Conservation (phyloP, 2,888 invertebrate genomes). For the Brenthis hecate region DNA sequence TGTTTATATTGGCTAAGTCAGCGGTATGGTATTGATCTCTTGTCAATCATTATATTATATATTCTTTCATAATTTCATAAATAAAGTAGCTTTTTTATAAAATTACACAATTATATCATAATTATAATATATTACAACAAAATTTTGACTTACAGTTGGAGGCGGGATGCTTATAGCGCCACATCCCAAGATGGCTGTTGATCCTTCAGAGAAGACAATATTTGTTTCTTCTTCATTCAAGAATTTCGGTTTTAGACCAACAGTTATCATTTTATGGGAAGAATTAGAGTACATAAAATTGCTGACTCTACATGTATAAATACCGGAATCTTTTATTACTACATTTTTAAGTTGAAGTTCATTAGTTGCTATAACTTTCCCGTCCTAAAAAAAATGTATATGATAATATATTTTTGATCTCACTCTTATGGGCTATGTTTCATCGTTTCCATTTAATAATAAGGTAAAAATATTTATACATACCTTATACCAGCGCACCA, state of each 20-base stretch:
- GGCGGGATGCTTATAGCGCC: slow-evolving; percentile 48
- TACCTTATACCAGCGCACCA: slow-evolving; percentile 61
- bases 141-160: slow-evolving; percentile 47
- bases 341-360: slow-evolving; percentile 46
- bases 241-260: slow-evolving; percentile 56
- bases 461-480: neutral
- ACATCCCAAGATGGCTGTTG: slow-evolving; percentile 47
- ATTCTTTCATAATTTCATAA: too few species aligned
- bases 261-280: slow-evolving; percentile 44
- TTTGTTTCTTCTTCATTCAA: slow-evolving; percentile 38
- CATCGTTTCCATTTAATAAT: neutral
- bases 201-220: slow-evolving; percentile 44
- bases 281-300: slow-evolving; percentile 43
- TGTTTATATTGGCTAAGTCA: too few species aligned
- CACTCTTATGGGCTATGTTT: neutral
- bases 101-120: too few species aligned
- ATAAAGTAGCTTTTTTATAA: too few species aligned
- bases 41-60: too few species aligned
- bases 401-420: too few species aligned
- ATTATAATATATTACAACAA: neutral
- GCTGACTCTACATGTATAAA: slow-evolving; percentile 59
- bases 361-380: slow-evolving; percentile 37
- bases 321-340: slow-evolving; percentile 47
- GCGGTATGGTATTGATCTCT: too few species aligned
- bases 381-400: slow-evolving; percentile 47